Conservation (phyloP, 2,113 vertebrate genomes). For the Hemicordylus capensis region DNA sequence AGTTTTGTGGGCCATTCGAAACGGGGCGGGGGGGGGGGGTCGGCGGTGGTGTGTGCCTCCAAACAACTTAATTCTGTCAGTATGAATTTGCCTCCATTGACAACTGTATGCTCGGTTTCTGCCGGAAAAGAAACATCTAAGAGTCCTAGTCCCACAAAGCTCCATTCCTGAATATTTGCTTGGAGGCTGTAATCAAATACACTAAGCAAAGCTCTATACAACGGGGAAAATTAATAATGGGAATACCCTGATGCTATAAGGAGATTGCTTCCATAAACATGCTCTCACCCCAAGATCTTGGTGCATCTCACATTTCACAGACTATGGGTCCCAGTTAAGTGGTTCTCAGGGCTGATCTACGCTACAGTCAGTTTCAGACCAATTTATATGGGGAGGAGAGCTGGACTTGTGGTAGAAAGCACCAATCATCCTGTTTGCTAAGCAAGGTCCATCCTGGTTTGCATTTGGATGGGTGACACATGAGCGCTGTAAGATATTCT, state of each 20-base stretch:
- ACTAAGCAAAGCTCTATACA: conserved; percentile 69
- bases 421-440: too few relatives aligned
- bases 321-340: conserved; percentile 53
- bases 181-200: conserved; percentile 70
- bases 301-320: conserved; percentile 49
- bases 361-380: background rate
- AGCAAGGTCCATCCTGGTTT: too few relatives aligned
- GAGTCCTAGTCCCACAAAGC: conserved; percentile 55
- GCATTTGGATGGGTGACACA: too few relatives aligned
- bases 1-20: conserved; percentile 49
- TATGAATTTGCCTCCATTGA: conserved; percentile 59
- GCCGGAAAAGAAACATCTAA: conserved; percentile 33
- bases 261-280: conserved; percentile 67
- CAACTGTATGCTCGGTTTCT: conserved; percentile 24
- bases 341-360: conserved; percentile 48
- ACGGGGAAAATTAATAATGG: conserved; percentile 70
- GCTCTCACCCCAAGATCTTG: conserved; percentile 34
- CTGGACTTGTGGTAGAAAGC: too few relatives aligned
- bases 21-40: too few relatives aligned
- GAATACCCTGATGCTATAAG: conserved; percentile 72
- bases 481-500: too few relatives aligned
- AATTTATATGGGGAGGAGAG: too few relatives aligned
- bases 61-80: conserved; percentile 55
- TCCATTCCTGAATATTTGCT: conserved; percentile 63
- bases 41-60: conserved; percentile 10